Percentiles rank a stretch among this genome's conserved stretches.
phyloP scores from a whole-genome alignment of 1,140 invertebrate genomes.

The Globodera rostochiensis region DNA sequence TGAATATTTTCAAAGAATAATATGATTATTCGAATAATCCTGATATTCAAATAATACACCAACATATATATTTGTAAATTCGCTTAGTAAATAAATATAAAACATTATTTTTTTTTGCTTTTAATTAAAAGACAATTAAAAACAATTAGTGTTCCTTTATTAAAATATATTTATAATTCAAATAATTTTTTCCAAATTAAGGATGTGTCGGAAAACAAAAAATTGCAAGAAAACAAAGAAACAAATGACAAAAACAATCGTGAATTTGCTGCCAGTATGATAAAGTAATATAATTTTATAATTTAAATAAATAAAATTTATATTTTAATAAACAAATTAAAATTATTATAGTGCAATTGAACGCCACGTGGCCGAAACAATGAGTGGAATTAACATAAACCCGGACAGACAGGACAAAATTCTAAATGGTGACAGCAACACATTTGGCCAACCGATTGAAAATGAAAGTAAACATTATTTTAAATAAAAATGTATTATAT shows the following conservation, averaged over 20 bases:
- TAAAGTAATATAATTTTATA: background rate
- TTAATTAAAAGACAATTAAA: no score
- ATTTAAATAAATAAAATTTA: background rate
- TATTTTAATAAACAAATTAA: background rate
- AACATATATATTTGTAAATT: no score
- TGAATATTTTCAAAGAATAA: no score
- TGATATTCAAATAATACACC: no score
- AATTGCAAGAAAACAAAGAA: background rate
- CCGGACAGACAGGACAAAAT: background rate
- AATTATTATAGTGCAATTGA: background rate
- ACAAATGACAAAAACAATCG: background rate
- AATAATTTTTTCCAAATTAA: background rate
- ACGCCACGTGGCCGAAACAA: background rate
- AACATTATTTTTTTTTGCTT: no score
- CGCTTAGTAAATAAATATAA: no score
- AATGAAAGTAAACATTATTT: background rate
- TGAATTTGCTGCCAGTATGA: conserved; percentile 8
- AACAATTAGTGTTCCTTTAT: no score
- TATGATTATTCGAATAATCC: no score
- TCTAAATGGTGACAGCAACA: background rate
- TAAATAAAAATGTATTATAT: no score
- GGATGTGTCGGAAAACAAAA: background rate
- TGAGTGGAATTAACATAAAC: background rate
- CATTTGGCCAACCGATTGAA: background rate
- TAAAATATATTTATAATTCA: background rate